Percentiles rank a stretch among this genome's conserved stretches.
phyloP scores from a whole-genome alignment of 2,113 vertebrate genomes.

The Hassar affinis region DNA sequence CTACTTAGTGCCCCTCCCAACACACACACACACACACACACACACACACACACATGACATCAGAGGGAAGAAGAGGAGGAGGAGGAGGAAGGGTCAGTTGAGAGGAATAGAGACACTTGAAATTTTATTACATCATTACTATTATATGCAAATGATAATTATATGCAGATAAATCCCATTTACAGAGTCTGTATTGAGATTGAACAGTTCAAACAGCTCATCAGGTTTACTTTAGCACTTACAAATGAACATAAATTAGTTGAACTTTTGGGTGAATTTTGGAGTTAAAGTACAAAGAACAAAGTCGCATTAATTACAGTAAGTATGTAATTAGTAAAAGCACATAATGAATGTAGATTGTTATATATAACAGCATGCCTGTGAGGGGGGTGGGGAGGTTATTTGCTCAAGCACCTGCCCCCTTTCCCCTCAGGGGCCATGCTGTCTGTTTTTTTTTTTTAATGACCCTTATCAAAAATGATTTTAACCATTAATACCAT shows the following conservation, averaged over 20 bases:
- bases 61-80: not conserved
- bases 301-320: not conserved
- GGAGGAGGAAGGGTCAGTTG: too few species aligned
- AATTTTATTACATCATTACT: constrained; percentile 5
- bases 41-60: not conserved
- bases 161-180: not conserved
- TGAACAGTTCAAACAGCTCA: not conserved
- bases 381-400: too few species aligned
- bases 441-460: too few species aligned
- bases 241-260: not conserved
- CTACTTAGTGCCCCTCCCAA: constrained; percentile 19
- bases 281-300: not conserved
- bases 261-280: not conserved
- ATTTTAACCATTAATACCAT: too few species aligned
- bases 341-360: not conserved
- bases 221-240: not conserved
- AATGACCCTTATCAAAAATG: too few species aligned
- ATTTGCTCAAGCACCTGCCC: too few species aligned
- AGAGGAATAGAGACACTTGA: not conserved
- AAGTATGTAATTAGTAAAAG: too few species aligned
- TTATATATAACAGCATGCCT: not conserved
- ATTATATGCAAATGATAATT: not conserved
- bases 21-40: constrained; percentile 25
- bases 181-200: too few species aligned
- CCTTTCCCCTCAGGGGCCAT: too few species aligned